A percentile compares a stretch with the other conserved stretches of the same genome.
Evolutionary conservation across 2,888 invertebrate species (phyloP).

Genomic region (Ptycholaimellus sp.): DNA sequence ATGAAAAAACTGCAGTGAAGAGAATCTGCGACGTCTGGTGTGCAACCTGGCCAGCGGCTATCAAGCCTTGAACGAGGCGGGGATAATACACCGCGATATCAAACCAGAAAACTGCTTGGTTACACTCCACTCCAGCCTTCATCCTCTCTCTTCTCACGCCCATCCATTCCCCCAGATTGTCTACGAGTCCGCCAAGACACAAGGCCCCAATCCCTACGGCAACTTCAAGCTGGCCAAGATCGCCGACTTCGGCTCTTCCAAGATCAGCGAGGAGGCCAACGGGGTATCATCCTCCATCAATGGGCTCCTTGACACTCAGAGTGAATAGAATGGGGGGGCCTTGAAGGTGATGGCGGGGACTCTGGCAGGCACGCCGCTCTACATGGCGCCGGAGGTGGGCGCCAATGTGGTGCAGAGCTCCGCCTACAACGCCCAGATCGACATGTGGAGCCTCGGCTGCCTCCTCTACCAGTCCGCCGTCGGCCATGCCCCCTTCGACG

Average conservation of each 20-base stretch:
- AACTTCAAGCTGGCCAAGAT: conserved; percentile 17
- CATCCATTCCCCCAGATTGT: conserved; percentile 6
- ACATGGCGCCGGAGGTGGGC: conserved; percentile 23
- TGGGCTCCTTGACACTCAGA: not conserved
- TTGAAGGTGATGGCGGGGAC: not conserved
- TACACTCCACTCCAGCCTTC: conserved; percentile 4
- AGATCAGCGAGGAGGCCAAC: too few relatives aligned
- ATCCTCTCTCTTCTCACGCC: conserved; percentile 10
- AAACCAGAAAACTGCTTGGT: conserved; percentile 22
- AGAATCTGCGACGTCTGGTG: conserved; percentile 13
- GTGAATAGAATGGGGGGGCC: not conserved
- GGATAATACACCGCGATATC: conserved; percentile 22
- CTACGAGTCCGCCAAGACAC: too few relatives aligned
- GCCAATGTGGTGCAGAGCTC: conserved; percentile 17
- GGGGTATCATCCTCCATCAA: not conserved
- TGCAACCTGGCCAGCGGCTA: conserved; percentile 21
- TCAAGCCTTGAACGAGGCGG: conserved; percentile 16
- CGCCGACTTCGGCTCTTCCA: conserved; percentile 22
- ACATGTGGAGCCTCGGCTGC: conserved; percentile 24
- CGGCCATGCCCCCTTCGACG: conserved; percentile 22
- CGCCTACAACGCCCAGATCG: conserved; percentile 17
- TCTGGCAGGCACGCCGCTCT: conserved; percentile 19
- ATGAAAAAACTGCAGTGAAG: not conserved
- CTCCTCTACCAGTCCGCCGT: conserved; percentile 20
- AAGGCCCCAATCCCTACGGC: too few relatives aligned